Percentiles rank a stretch among this genome's conserved stretches.
Conservation (phyloP, 2,888 invertebrate genomes). For the Oscheius sp. region DNA sequence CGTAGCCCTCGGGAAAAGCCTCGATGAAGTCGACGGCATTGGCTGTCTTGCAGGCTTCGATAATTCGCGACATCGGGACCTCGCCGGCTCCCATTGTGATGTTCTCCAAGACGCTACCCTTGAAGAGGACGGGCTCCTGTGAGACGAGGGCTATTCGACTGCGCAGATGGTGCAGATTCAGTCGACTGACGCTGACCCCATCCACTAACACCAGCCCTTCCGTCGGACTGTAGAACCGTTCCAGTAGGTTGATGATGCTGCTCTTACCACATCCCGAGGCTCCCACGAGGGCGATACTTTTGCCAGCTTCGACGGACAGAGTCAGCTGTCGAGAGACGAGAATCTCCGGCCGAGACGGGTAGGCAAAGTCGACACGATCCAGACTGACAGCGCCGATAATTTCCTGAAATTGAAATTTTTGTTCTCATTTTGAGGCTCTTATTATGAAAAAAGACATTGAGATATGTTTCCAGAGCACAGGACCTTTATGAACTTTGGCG, state of each 20-base stretch:
- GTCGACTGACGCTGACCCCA: conserved; percentile 38
- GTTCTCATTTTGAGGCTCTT: too few species aligned
- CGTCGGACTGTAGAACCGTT: conserved; percentile 73
- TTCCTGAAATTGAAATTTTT: conserved; percentile 27
- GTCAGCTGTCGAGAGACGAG: conserved; percentile 76
- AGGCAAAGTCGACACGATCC: conserved; percentile 83
- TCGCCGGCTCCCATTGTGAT: conserved; percentile 48
- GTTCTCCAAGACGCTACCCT: conserved; percentile 45
- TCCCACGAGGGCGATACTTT: conserved; percentile 74
- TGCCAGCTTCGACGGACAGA: conserved; percentile 35
- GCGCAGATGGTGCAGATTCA: conserved; percentile 50
- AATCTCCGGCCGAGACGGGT: conserved; percentile 82
- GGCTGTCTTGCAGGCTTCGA: conserved; percentile 45
- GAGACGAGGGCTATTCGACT: conserved; percentile 57
- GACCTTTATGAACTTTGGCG: too few species aligned
- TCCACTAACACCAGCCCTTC: conserved; percentile 68
- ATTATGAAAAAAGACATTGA: too few species aligned
- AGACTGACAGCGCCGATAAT: conserved; percentile 81
- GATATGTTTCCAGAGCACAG: too few species aligned
- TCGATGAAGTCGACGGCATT: conserved; percentile 57
- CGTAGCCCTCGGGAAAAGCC: conserved; percentile 49
- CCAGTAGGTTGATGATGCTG: conserved; percentile 74
- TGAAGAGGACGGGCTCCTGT: conserved; percentile 62
- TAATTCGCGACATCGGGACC: conserved; percentile 41
- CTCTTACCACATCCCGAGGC: conserved; percentile 75